Evolutionary conservation across 2,113 vertebrate genomes (phyloP).

Genomic region (Ramphastos sulfuratus): DNA sequence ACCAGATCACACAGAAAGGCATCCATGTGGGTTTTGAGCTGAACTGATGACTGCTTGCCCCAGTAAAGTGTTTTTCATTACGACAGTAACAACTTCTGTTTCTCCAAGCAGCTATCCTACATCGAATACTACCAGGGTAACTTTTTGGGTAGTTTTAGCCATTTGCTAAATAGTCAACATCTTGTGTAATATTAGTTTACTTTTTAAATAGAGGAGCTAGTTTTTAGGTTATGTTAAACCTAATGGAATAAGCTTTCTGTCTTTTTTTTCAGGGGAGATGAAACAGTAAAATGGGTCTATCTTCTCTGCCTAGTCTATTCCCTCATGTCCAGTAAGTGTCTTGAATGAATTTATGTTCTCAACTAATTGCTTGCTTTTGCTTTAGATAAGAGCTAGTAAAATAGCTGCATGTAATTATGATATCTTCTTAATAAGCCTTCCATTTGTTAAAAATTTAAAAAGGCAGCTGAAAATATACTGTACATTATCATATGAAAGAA

Average conservation of each 20-base stretch:
- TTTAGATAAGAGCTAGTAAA: slow-evolving; percentile 67
- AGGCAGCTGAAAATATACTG: slow-evolving; percentile 70
- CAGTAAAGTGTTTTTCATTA: accelerated
- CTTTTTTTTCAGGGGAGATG: neutral
- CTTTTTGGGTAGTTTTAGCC: neutral
- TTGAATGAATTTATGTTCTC: slow-evolving; percentile 65
- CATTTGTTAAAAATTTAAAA: slow-evolving; percentile 73
- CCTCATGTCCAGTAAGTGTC: slow-evolving; percentile 48
- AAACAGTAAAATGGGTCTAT: neutral
- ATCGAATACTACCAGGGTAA: neutral
- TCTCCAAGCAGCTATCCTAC: neutral
- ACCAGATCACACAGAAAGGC: too few relatives aligned
- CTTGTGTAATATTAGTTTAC: neutral
- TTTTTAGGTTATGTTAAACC: neutral
- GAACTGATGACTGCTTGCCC: neutral
- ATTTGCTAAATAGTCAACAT: neutral
- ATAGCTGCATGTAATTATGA: slow-evolving; percentile 71
- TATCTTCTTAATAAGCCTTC: slow-evolving; percentile 70
- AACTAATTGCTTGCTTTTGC: slow-evolving; percentile 73
- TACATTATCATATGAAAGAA: slow-evolving; percentile 76
- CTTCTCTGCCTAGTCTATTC: slow-evolving; percentile 7
- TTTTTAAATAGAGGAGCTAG: neutral
- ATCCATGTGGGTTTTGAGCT: too few relatives aligned
- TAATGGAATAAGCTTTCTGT: neutral
- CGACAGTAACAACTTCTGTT: neutral